Conservation (phyloP, 2,888 invertebrate genomes). For the Ferrisia virgata region DNA sequence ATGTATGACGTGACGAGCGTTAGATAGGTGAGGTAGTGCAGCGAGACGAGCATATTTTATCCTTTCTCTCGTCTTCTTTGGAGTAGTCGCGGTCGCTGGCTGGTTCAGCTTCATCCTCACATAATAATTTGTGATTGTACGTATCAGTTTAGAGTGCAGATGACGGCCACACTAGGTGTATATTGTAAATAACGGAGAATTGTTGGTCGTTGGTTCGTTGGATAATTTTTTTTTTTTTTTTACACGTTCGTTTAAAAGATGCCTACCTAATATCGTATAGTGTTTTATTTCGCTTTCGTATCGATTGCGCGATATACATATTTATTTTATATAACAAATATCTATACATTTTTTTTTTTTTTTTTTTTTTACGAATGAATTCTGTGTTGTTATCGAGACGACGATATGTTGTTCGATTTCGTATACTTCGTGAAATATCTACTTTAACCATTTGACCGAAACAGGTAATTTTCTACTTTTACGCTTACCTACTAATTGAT, state of each 20-base stretch:
- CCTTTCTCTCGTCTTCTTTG: neutral
- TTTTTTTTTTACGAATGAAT: neutral
- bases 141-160: neutral
- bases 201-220: neutral
- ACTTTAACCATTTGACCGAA: neutral
- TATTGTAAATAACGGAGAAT: neutral
- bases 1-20: conserved; percentile 12
- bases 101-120: conserved; percentile 2
- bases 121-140: conserved; percentile 10
- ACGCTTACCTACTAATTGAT: neutral
- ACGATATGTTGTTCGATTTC: conserved; percentile 36
- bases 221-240: neutral
- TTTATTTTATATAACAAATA: too few species aligned
- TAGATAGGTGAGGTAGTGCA: neutral
- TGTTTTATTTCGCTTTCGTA: neutral
- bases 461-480: too few species aligned
- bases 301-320: neutral
- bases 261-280: neutral
- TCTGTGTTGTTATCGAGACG: neutral
- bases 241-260: neutral
- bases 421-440: neutral
- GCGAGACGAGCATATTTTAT: neutral
- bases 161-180: neutral
- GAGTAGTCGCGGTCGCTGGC: neutral
- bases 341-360: neutral